These are phyloP conservation scores for Alces alces DNA, from an alignment of 2,113 vertebrate genomes.

Conservation along the genomic window DNA sequence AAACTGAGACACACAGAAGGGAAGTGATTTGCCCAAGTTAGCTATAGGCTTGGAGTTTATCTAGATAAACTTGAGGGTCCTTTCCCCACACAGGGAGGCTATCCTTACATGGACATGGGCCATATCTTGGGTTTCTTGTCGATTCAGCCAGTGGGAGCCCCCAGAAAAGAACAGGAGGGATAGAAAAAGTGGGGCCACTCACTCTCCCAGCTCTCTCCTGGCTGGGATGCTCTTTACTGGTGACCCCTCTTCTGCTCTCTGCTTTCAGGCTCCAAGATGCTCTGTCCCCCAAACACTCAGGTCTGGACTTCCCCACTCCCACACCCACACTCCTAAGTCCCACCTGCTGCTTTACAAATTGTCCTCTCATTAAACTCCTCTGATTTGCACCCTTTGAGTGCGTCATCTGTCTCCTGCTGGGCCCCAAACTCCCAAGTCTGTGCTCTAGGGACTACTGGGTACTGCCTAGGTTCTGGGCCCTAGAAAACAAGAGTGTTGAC, in stretches of 20 bases:
- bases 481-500: neutral
- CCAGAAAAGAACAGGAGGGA: neutral
- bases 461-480: too few species aligned
- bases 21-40: neutral
- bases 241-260: neutral
- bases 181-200: fast-evolving
- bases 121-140: fast-evolving
- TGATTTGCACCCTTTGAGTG: neutral
- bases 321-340: neutral
- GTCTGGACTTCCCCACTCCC: neutral
- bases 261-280: neutral
- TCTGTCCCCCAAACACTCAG: neutral
- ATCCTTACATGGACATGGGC: fast-evolving
- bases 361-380: neutral
- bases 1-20: neutral
- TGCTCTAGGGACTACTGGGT: neutral
- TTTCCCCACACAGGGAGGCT: neutral
- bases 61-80: neutral
- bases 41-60: neutral
- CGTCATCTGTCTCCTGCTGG: neutral
- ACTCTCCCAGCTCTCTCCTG: neutral
- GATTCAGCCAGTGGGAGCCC: neutral
- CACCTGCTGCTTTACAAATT: neutral
- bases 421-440: neutral
- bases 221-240: too few species aligned